phyloP scores from a whole-genome alignment of 2,113 vertebrate species.

The Acrocephalus kingi region DNA sequence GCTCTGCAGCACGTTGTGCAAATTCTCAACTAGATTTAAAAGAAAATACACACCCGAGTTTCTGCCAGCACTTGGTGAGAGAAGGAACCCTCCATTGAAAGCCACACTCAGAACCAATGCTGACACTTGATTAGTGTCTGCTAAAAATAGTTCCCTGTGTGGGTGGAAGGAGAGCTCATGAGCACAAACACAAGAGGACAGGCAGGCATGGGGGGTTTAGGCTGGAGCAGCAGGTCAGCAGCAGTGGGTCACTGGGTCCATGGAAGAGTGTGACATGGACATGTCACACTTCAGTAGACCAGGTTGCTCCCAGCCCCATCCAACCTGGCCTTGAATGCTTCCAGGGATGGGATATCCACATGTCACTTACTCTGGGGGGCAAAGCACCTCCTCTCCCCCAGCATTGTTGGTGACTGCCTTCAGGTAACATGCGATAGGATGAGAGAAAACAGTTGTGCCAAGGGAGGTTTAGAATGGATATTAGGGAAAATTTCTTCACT shows the following conservation, averaged over 20 bases:
- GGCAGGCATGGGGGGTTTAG: not conserved
- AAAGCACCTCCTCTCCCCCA: not conserved
- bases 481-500: not conserved
- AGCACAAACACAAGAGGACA: not conserved
- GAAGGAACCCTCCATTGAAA: constrained; percentile 4
- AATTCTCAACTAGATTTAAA: not conserved
- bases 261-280: not conserved
- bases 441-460: not conserved
- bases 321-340: not conserved
- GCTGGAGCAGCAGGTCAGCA: not conserved
- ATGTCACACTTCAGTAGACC: not conserved
- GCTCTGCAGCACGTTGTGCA: not conserved
- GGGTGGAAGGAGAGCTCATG: constrained; percentile 36
- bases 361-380: not conserved
- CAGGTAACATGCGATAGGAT: rapidly evolving
- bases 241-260: rapidly evolving
- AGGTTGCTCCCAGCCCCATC: not conserved
- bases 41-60: not conserved
- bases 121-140: not conserved
- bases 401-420: not conserved
- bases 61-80: not conserved
- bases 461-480: not conserved
- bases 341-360: not conserved
- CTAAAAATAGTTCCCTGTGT: constrained; percentile 50
- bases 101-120: not conserved